These are phyloP conservation scores for Styela plicata DNA, from an alignment of 23 tunicate species.

Conservation along the genomic window DNA sequence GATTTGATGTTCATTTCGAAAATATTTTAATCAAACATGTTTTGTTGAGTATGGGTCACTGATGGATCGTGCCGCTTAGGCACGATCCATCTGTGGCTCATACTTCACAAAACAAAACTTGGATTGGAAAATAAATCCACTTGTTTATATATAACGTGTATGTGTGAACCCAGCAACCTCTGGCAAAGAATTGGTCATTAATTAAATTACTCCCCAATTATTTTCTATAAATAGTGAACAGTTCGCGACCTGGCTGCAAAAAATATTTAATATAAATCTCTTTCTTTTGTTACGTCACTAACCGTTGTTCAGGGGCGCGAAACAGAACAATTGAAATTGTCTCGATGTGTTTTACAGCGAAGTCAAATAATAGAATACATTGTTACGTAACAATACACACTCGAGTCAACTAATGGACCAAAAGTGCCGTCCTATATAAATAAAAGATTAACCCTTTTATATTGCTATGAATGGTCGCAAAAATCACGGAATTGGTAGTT, in stretches of 20 bases:
- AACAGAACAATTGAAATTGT: not conserved
- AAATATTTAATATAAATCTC: not conserved
- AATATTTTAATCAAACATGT: too few species aligned
- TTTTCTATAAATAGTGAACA: not conserved
- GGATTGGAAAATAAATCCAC: too few species aligned
- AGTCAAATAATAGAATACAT: not conserved
- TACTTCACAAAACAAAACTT: too few species aligned
- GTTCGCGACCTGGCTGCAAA: not conserved
- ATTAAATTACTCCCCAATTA: not conserved
- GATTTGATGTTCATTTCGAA: too few species aligned
- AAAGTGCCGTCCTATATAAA: not conserved
- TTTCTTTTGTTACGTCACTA: not conserved
- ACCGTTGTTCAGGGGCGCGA: not conserved
- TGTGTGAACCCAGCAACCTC: too few species aligned
- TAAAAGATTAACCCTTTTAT: not conserved
- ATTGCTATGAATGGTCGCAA: too few species aligned
- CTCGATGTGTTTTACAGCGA: not conserved
- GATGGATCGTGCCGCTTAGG: too few species aligned
- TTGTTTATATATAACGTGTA: too few species aligned
- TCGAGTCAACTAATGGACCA: not conserved
- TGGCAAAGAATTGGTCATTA: too few species aligned
- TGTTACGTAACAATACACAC: not conserved
- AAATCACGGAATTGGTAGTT: too few species aligned
- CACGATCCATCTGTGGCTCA: too few species aligned
- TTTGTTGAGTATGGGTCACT: too few species aligned